Percentiles rank a stretch among this genome's conserved stretches.
These are phyloP conservation scores for Sarotherodon lohbergeri DNA, from an alignment of 2,113 vertebrate genomes.

Conservation along the genomic window DNA sequence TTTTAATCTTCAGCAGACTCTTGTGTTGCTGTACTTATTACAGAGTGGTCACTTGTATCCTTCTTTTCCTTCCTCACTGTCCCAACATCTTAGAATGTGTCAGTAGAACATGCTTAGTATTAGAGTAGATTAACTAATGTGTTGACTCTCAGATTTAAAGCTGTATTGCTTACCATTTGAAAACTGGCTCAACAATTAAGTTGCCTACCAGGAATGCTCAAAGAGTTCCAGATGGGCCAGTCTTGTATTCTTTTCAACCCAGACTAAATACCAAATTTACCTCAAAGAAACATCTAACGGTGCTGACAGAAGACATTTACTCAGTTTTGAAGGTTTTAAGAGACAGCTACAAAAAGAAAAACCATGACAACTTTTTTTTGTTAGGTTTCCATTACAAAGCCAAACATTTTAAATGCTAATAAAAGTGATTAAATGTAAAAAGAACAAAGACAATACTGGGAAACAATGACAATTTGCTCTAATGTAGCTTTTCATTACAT, in stretches of 20 bases:
- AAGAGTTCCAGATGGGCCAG: not conserved
- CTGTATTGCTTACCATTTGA: not conserved
- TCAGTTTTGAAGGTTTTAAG: not conserved
- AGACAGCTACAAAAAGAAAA: not conserved
- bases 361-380: not conserved
- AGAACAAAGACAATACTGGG: not conserved
- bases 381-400: not conserved
- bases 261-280: not conserved
- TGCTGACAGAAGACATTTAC: not conserved
- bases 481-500: not conserved
- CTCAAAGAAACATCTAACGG: not conserved
- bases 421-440: not conserved
- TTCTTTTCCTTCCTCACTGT: not conserved
- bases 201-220: not conserved
- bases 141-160: not conserved
- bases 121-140: not conserved
- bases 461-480: not conserved
- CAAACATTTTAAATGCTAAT: not conserved
- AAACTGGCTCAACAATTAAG: not conserved
- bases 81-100: not conserved
- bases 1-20: not conserved
- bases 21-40: not conserved
- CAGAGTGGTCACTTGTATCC: not conserved
- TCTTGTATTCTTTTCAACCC: not conserved
- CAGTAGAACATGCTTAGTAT: not conserved